These are phyloP conservation scores for Eptatretus burgeri DNA, from an alignment of 2,113 vertebrate species.

Conservation along the genomic window DNA sequence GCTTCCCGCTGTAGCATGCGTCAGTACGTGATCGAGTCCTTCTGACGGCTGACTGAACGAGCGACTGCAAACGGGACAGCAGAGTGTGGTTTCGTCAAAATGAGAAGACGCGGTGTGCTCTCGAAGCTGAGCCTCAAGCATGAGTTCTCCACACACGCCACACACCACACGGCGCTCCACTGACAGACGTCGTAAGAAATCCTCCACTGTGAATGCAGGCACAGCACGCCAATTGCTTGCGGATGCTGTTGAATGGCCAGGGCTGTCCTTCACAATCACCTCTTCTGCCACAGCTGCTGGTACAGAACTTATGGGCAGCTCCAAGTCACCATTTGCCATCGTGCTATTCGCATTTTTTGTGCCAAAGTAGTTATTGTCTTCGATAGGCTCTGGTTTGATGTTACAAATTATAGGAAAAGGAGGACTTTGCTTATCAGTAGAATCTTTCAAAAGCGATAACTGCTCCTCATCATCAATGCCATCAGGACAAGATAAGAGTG, in stretches of 20 bases:
- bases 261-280: constrained; percentile 1
- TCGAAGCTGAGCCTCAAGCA: not conserved
- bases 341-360: not conserved
- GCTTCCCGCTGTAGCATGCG: not conserved
- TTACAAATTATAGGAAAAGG: too few species aligned
- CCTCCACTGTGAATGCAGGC: not conserved
- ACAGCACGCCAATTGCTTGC: not conserved
- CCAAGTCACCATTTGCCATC: not conserved
- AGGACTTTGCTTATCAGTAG: too few species aligned
- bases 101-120: not conserved
- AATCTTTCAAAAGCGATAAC: too few species aligned
- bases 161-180: constrained; percentile 2
- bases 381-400: too few species aligned
- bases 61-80: not conserved
- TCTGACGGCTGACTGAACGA: not conserved
- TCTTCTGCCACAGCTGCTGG: not conserved
- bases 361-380: too few species aligned
- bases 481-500: too few species aligned
- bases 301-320: not conserved
- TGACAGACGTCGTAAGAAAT: not conserved
- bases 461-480: too few species aligned
- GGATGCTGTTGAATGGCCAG: not conserved
- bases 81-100: not conserved
- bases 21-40: not conserved
- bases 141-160: not conserved